Evolutionary conservation across 37 sponge, comb jelly and placozoan genomes (phyloP), one percentile per base, ranked within the genome.

Genomic region (Chondrilla cf. caribensis): DNA sequence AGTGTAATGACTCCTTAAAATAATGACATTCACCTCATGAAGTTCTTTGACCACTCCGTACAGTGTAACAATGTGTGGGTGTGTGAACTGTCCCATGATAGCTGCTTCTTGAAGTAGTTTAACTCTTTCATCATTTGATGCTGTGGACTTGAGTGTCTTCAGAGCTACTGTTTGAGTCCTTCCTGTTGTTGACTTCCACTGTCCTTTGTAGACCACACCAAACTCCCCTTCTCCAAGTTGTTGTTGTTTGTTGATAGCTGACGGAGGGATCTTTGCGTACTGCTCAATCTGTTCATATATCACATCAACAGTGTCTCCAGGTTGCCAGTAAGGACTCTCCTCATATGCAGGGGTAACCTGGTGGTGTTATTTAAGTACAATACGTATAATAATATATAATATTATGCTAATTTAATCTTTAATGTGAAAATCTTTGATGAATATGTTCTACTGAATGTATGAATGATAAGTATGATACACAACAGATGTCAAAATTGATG

Each of bases 51-150:
- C 76, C 76, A 73, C 44, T 73, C 76, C 76, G 36, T 43, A 73
- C 22, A 73, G 25, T 73, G 15, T 73, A 43, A 73, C 76, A 43
- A 73, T 73, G 76, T 73, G 76, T 37, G 76, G 76, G 14, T 73
- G 76, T 41, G 15, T 42, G 25, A 73, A 73, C 76, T 73, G 76
- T 40, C 76, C 76, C 76, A 73, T 73, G 25, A 42, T 73, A n/a
- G 44, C 76, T 73, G 76, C 76, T 38, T 73, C 76, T 73, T 40
- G 76, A 39, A 73, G 76, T 41, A 73, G 44, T 39, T 73, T 73
- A 31, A 73, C 2, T 37, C 44, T 73, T 38, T 73, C 43, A 37
- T 73, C 76, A n/a, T 73, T 37, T 73, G 76, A 43, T 3, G 76
- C 76, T 43, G 76, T 39, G 18, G 41, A 18, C 43, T 73, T 73